These are phyloP conservation scores for Orthochromis malagaraziensis DNA, from an alignment of 2,113 vertebrate species.

Conservation along the genomic window DNA sequence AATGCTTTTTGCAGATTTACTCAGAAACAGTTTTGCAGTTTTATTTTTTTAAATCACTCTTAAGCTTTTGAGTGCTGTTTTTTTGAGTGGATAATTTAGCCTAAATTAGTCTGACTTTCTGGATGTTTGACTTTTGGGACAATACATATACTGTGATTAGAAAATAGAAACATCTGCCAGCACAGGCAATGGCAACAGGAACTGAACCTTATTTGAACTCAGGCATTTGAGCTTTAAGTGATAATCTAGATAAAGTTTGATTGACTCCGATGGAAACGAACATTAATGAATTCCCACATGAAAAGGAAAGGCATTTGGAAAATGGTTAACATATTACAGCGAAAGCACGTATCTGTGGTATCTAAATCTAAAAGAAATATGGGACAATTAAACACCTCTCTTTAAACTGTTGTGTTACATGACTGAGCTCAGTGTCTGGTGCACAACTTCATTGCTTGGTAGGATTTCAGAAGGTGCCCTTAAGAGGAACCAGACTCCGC, in stretches of 20 bases:
- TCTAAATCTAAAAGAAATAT: not conserved
- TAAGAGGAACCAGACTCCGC: slow-evolving; percentile 46
- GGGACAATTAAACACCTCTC: not conserved
- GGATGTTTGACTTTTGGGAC: not conserved
- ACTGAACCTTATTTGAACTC: not conserved
- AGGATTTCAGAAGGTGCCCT: slow-evolving; percentile 34
- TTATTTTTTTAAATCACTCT: not conserved
- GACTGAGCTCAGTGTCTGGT: not conserved
- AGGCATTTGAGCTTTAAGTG: not conserved
- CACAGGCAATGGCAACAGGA: not conserved
- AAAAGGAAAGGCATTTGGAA: not conserved
- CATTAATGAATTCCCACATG: not conserved
- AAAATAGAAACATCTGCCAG: not conserved
- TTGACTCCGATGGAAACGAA: not conserved
- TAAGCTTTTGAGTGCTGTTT: not conserved
- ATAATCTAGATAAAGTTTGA: not conserved
- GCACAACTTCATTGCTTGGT: not conserved
- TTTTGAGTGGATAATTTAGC: not conserved
- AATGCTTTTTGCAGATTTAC: not conserved
- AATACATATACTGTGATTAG: not conserved
- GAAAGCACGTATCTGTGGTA: not conserved
- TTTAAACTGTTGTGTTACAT: not conserved
- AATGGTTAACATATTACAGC: not conserved
- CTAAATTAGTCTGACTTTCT: not conserved
- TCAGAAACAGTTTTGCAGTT: not conserved